Percentiles rank a stretch among this genome's conserved stretches.
These are phyloP conservation scores for Thaumetopoea pityocampa DNA, from an alignment of 1,140 invertebrate genomes.

Conservation along the genomic window DNA sequence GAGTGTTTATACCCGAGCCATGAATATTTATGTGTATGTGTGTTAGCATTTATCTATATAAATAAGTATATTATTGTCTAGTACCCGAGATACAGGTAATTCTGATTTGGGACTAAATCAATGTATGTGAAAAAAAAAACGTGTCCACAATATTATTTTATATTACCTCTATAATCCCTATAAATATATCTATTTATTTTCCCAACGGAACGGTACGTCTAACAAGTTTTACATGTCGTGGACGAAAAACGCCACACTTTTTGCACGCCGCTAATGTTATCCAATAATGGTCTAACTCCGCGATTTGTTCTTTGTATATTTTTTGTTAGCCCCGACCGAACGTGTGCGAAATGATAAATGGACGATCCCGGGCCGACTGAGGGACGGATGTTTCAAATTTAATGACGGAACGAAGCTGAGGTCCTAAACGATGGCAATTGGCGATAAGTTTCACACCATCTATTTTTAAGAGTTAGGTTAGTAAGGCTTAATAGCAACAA, in stretches of 20 bases:
- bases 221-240: background rate
- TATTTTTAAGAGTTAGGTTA: no score
- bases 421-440: background rate
- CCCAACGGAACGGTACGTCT: background rate
- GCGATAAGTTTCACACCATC: background rate
- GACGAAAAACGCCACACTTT: constrained; percentile 1
- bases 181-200: no score
- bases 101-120: no score
- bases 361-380: constrained; percentile 6
- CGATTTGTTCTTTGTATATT: constrained; percentile 12
- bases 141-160: no score
- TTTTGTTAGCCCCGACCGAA: constrained; percentile 5
- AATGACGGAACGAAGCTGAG: constrained; percentile 7
- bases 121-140: no score
- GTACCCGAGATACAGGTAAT: no score
- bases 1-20: no score
- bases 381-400: constrained; percentile 13
- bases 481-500: no score
- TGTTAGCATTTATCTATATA: no score
- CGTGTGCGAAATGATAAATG: constrained; percentile 16
- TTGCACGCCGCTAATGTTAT: constrained; percentile 2
- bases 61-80: no score
- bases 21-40: no score
- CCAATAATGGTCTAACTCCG: constrained; percentile 8
- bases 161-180: no score